phyloP scores from a whole-genome alignment of 2,797 vertebrate genomes.

The Rhincodon typus region DNA sequence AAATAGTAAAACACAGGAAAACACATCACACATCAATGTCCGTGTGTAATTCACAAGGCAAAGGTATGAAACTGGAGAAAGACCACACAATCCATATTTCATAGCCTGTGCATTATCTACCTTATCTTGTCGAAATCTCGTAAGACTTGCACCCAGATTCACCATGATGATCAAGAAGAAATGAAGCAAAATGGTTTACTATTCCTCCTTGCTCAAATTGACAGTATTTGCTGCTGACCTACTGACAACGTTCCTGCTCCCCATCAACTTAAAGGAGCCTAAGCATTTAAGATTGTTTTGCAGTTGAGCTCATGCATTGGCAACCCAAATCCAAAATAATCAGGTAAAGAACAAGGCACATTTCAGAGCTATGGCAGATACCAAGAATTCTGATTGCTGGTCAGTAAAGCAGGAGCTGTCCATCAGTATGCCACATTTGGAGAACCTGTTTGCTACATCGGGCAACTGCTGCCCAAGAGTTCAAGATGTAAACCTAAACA shows the following conservation, averaged over 20 bases:
- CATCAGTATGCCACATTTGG: not conserved
- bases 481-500: not conserved
- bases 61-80: not conserved
- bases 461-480: not conserved
- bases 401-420: not conserved
- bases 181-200: not conserved
- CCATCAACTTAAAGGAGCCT: not conserved
- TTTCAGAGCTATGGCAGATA: not conserved
- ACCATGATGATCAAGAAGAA: not conserved
- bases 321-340: not conserved
- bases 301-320: not conserved
- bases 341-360: not conserved
- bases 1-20: not conserved
- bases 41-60: not conserved
- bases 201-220: not conserved
- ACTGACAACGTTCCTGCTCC: not conserved
- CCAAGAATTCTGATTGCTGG: not conserved
- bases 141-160: not conserved
- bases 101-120: not conserved
- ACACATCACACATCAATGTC: not conserved
- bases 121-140: not conserved
- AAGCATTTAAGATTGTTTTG: not conserved
- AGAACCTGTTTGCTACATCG: not conserved
- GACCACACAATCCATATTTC: not conserved
- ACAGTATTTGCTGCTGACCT: not conserved